These are phyloP conservation scores for Otis tarda DNA, from an alignment of 2,113 vertebrate species.

Conservation along the genomic window DNA sequence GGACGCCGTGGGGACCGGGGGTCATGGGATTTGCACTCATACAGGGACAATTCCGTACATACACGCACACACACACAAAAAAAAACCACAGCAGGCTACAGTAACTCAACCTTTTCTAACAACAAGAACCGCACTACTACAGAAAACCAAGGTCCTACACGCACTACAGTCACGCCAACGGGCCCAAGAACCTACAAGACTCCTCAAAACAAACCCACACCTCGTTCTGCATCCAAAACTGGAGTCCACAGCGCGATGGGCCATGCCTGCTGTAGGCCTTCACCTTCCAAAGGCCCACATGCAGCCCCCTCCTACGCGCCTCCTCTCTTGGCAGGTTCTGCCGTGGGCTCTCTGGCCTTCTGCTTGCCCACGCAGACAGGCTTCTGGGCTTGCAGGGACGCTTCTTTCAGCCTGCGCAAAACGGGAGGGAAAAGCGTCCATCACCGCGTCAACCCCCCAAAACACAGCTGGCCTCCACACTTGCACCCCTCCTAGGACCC, in stretches of 20 bases:
- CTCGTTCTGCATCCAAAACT: accelerated
- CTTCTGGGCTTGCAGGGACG: background rate
- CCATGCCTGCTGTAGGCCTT: background rate
- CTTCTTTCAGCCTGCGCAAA: conserved; percentile 65
- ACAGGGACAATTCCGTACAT: too few relatives aligned
- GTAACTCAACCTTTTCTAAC: background rate
- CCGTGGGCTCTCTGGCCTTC: background rate
- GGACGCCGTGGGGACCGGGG: too few relatives aligned
- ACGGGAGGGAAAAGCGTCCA: background rate
- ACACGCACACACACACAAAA: too few relatives aligned
- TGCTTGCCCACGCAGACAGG: background rate
- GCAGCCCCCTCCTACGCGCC: background rate
- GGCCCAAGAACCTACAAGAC: background rate
- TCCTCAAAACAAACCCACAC: background rate
- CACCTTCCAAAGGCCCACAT: background rate
- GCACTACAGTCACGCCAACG: accelerated
- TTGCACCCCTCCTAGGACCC: background rate
- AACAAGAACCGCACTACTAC: accelerated
- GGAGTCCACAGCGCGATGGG: accelerated
- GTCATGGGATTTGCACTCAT: too few relatives aligned
- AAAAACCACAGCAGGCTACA: too few relatives aligned
- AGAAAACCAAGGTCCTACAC: background rate
- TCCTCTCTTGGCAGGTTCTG: background rate
- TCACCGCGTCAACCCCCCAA: accelerated
- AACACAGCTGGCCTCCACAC: accelerated